Base-by-base conservation (phyloP, 2,888 invertebrate genomes). In the Leucophora obtusa region DNA sequence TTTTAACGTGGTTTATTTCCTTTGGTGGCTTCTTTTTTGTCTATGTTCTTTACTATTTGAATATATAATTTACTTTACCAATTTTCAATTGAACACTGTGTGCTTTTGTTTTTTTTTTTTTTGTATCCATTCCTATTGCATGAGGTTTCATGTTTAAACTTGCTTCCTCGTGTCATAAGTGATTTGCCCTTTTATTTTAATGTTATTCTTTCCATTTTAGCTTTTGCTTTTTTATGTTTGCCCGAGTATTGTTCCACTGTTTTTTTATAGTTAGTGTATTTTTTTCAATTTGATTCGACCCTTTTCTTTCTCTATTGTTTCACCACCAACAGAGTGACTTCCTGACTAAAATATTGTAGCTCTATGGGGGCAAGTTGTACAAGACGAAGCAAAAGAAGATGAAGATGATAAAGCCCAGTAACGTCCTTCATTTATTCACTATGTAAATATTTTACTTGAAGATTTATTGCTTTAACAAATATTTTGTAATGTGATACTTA, bases 1-100 rank as follows among this genome's bases (percentile, higher is more conserved):
- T 47, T 77, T 77, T 59, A 77, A 60, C 71, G 65, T 77, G 54
- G 71, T 66, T 76, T 60, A 60, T 71, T 66, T 71, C 21, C 56
- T 35, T 59, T 53, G 21, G 38, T 59, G 56, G 58, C 21, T 56
- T 60, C 59, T 28, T 77, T 60, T 51, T 66, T 59, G 72, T 81
- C 81, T 60, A 73, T 28, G 7, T 77, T 77, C 81, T 73, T 74
- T 66, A 58, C 81, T 77, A 77, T 81, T 81, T 81, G 81, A 81
- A 81, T 81, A 70, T 74, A 81, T 81, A 81, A 81, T 81, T 81
- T 69, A 80, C 71, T 80, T 80, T 75, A 66, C 51, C 81, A 77
- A 81, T 81, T 81, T 81, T 70, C 77, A 77, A 81, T 81, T 81
- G 81, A 77, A 77, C 54, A 60, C 53, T 68, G 78, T 66, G 17